Conservation (phyloP, 2,888 invertebrate species). For the Limulus polyphemus region DNA sequence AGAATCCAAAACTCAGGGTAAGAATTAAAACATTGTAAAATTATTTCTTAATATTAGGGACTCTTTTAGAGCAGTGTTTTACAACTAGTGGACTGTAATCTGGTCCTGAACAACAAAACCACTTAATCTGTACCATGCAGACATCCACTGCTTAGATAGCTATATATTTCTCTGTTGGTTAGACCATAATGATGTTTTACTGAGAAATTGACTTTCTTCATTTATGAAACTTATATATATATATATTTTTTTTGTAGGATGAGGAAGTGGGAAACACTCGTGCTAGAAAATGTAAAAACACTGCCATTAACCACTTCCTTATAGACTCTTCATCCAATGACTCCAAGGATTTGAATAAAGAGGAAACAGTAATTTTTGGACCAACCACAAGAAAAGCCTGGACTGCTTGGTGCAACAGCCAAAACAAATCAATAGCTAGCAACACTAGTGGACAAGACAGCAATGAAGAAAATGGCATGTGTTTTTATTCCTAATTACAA, state of each 20-base stretch:
- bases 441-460: slow-evolving; percentile 21
- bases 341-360: slow-evolving; percentile 24
- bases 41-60: no score
- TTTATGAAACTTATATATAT: neutral
- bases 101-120: no score
- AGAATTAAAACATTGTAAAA: slow-evolving; percentile 15
- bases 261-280: slow-evolving; percentile 25
- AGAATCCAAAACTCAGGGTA: slow-evolving; percentile 59
- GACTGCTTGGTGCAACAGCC: slow-evolving; percentile 52
- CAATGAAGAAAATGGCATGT: slow-evolving; percentile 23
- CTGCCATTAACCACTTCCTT: slow-evolving; percentile 18
- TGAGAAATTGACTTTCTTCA: no score
- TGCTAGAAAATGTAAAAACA: slow-evolving; percentile 17
- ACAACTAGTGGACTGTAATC: no score
- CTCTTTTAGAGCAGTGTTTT: no score
- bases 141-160: no score
- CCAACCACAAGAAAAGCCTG: slow-evolving; percentile 61
- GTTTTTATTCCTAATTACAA: neutral
- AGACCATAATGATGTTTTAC: no score
- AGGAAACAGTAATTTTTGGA: slow-evolving; percentile 40
- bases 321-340: slow-evolving; percentile 28
- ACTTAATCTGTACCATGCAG: no score
- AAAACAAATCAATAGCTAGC: slow-evolving; percentile 6
- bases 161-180: neutral
- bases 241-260: slow-evolving; percentile 24